Evolutionary conservation across 2,888 invertebrate genomes (phyloP), one percentile per base, ranked within the genome.

Genomic region (Lasius fuliginosus): DNA sequence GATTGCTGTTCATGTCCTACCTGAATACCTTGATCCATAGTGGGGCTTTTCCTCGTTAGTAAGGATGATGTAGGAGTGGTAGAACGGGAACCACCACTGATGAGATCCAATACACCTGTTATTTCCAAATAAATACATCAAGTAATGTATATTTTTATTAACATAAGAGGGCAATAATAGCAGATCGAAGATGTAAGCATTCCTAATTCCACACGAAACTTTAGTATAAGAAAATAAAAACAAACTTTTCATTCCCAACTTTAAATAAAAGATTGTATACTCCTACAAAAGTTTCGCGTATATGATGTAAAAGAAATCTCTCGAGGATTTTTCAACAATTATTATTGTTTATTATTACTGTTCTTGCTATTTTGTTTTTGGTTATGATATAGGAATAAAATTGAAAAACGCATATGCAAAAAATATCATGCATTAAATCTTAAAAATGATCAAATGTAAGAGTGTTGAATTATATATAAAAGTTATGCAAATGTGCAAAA

Each of bases 21-120:
- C 95, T 98, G 98, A 67, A 97, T 97, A 87, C 97, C 97, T 95
- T 98, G 98, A 94, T 99, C 98, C 90, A 97, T 96, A 1, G 98
- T 98, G 75, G 98, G 98, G 91, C 98, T 98, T 95, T 98, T 98
- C 92, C 98, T 96, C 88, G 97, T 97, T 86, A 96, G 91, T 56
- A 96, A 95, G 56, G 96, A 95, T 86, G 97, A 97, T 8, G 97
- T 97, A 12, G 98, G 98, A 1, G 98, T 98, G 82, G 97, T 97
- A 76, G 98, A 97, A 81, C 98, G 96, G n/a, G 98, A 98, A 85
- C 96, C 96, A 83, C 97, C 97, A 86, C 97, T 96, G 92, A 97
- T 96, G 91, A 97, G 95, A 95, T 97, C 97, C 94, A 97, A 95
- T 96, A 97, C 97, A 89, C 95, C 95, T 95, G 76, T 27, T 58